Evolutionary conservation across 2,797 vertebrate genomes (phyloP), one percentile per base, ranked within the genome.

Genomic region (Sciaenops ocellatus): DNA sequence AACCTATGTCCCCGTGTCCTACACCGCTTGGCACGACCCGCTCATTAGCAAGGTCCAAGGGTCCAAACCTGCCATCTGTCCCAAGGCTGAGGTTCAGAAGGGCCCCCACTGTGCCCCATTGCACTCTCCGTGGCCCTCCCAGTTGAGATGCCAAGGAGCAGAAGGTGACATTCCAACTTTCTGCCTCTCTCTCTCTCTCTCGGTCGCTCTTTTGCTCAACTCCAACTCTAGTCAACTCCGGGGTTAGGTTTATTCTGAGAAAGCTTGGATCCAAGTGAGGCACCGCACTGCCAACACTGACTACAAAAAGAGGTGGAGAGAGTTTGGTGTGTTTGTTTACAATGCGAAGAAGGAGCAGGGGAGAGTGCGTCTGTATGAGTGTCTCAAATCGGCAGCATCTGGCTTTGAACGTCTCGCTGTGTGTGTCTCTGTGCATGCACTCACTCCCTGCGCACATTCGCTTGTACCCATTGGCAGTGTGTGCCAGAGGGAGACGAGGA

Each of bases 151-250:
- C 74, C 86, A 67, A 82, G 71, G 71, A 87, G 76, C 90, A 85
- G 87, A 93, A 93, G 90, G 90, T 93, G 90, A 93, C 93, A 92
- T 91, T 92, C 89, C 86, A 83, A 89, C 85, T 93, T 88, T 86
- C 62, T 47, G 59, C 61, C 57, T 73, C 59, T 24, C 44, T 51
- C 28, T 54, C 52, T 56, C 64, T 30, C 30, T 30, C 30, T 38
- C 34, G 2, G 2, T 38, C 34, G 34, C 34, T 38, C 8, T 38
- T 30, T 30, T 46, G 3, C 44, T 72, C 54, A 54, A 75, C 77
- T 82, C 66, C 52, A 73, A 54, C 85, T 84, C 79, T 12, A 51
- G 54, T 84, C 59, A 47, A 55, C 73, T 83, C 78, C 55, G 44
- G 72, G 67, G 64, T 83, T 79, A 12, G 72, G 54, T 77, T 85